Percentiles rank a stretch among this genome's conserved stretches.
Evolutionary conservation across 2,113 vertebrate species (phyloP).

Genomic region (Raphicerus campestris): DNA sequence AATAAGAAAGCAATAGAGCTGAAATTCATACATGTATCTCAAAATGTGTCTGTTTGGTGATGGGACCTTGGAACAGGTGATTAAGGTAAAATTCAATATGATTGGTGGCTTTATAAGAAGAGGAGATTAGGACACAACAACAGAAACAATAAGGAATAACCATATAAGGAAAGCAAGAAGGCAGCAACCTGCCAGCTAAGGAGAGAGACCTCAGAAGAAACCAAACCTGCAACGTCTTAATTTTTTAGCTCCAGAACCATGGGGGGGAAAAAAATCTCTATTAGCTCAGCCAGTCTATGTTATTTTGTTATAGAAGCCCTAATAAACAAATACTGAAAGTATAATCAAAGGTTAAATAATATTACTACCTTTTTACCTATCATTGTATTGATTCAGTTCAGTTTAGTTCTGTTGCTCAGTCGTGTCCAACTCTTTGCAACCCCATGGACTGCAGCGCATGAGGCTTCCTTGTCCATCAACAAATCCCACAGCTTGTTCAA

Average conservation of each 20-base stretch:
- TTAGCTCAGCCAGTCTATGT: neutral
- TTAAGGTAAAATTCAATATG: neutral
- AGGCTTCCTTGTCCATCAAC: neutral
- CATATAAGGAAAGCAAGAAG: neutral
- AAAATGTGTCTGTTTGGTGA: neutral
- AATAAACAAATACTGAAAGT: neutral
- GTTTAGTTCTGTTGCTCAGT: neutral
- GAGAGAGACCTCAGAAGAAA: neutral
- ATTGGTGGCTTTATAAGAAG: neutral
- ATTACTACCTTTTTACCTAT: neutral
- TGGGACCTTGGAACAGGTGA: neutral
- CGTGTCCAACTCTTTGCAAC: neutral
- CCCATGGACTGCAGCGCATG: fast-evolving
- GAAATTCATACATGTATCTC: neutral
- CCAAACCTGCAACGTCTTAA: neutral
- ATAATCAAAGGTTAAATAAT: neutral
- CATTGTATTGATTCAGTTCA: neutral
- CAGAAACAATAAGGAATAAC: neutral
- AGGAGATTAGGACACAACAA: neutral
- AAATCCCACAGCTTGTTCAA: neutral
- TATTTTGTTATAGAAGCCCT: neutral
- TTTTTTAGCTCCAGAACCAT: neutral
- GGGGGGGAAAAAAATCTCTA: fast-evolving
- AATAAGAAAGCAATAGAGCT: neutral
- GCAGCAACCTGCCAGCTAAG: neutral